phyloP scores from a whole-genome alignment of 2,888 invertebrate species.

The Megastigmus dorsalis region DNA sequence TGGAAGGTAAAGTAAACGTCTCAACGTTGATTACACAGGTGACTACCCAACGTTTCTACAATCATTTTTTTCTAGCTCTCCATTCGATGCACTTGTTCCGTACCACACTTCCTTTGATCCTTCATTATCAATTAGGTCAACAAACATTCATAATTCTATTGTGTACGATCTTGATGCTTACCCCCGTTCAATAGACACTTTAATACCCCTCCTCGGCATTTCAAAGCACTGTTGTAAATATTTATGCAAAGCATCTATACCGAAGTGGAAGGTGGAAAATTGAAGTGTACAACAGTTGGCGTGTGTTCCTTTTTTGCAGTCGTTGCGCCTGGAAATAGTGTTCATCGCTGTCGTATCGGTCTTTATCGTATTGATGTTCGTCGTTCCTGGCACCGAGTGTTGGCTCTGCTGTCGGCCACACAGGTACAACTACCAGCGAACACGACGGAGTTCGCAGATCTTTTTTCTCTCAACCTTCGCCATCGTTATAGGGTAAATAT shows the following conservation, averaged over 20 bases:
- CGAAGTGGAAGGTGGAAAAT: too few species aligned
- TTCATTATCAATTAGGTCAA: too few species aligned
- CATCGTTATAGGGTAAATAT: conserved; percentile 70
- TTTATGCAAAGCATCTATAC: too few species aligned
- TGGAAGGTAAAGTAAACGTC: conserved; percentile 71
- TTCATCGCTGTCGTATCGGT: conserved; percentile 80
- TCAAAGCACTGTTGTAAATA: too few species aligned
- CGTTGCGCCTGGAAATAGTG: conserved; percentile 82
- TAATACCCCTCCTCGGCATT: too few species aligned
- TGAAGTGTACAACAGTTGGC: too few species aligned
- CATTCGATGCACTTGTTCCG: too few species aligned
- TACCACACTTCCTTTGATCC: too few species aligned
- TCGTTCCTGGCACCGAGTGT: conserved; percentile 80
- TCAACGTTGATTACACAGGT: conserved; percentile 71
- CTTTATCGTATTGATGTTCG: conserved; percentile 80
- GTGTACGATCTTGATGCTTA: too few species aligned
- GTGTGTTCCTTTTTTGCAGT: conserved; percentile 75
- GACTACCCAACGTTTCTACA: conserved; percentile 52
- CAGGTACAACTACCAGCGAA: conserved; percentile 67
- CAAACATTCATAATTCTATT: too few species aligned
- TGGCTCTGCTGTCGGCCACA: conserved; percentile 73
- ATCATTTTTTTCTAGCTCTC: background rate
- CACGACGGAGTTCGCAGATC: conserved; percentile 65
- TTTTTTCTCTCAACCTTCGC: conserved; percentile 68
- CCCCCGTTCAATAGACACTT: too few species aligned